A percentile compares a stretch with the other conserved stretches of the same genome.
Conservation (phyloP, 2,797 vertebrate species). For the Pangasius macronema region DNA sequence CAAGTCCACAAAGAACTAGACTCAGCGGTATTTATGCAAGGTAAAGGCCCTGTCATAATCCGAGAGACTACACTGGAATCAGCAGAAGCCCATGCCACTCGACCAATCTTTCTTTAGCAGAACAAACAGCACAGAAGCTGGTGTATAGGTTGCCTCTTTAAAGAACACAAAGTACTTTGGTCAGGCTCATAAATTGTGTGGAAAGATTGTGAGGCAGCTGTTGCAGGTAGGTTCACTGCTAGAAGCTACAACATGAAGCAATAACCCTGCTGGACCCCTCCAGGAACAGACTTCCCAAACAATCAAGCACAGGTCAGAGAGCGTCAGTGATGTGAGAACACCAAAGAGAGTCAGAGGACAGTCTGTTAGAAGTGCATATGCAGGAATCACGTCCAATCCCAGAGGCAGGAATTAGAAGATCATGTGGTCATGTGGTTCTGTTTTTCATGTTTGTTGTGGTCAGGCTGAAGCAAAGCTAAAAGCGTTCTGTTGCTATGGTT, state of each 20-base stretch:
- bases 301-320: slow-evolving; percentile 44
- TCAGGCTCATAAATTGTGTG: neutral
- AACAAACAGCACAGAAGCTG: slow-evolving; percentile 27
- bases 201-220: slow-evolving; percentile 23
- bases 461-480: slow-evolving; percentile 43
- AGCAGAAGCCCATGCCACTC: slow-evolving; percentile 30
- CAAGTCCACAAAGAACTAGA: slow-evolving; percentile 37
- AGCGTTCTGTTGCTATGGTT: slow-evolving; percentile 46
- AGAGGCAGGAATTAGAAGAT: slow-evolving; percentile 28
- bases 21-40: slow-evolving; percentile 49
- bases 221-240: slow-evolving; percentile 32
- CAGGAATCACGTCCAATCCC: slow-evolving; percentile 39
- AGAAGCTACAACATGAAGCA: slow-evolving; percentile 29
- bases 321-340: slow-evolving; percentile 38
- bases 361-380: slow-evolving; percentile 32
- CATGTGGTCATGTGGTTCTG: slow-evolving; percentile 49
- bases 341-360: slow-evolving; percentile 31
- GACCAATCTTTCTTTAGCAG: slow-evolving; percentile 1
- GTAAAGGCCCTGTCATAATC: slow-evolving; percentile 39
- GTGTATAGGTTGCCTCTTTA: neutral
- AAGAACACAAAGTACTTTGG: slow-evolving; percentile 18
- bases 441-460: slow-evolving; percentile 56
- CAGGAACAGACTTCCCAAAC: slow-evolving; percentile 42
- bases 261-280: slow-evolving; percentile 21
- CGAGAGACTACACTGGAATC: slow-evolving; percentile 18